Conservation (phyloP, 2,888 invertebrate species). For the Macaria notata region DNA sequence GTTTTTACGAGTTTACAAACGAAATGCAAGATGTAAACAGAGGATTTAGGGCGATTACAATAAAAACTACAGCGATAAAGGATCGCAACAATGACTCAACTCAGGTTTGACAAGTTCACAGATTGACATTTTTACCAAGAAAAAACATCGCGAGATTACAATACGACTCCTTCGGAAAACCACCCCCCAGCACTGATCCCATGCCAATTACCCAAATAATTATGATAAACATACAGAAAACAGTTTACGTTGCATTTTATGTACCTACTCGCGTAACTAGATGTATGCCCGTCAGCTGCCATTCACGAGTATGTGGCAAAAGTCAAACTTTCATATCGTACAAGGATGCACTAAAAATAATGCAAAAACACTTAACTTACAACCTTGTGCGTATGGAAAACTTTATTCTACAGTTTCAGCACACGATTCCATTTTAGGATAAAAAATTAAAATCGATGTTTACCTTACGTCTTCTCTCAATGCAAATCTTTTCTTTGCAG, state of each 20-base stretch:
- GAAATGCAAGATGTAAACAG: slow-evolving; percentile 45
- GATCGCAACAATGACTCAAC: slow-evolving; percentile 79
- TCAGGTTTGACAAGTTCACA: slow-evolving; percentile 78
- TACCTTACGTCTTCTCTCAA: slow-evolving; percentile 81
- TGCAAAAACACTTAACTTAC: slow-evolving; percentile 68
- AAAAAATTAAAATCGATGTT: slow-evolving; percentile 82
- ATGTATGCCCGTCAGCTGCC: slow-evolving; percentile 80
- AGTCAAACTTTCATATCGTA: slow-evolving; percentile 82
- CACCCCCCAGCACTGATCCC: slow-evolving; percentile 43
- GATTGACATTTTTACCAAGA: slow-evolving; percentile 75
- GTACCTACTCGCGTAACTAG: slow-evolving; percentile 71
- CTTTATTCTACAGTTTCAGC: slow-evolving; percentile 51
- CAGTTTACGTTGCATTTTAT: slow-evolving; percentile 65
- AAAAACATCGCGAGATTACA: slow-evolving; percentile 67
- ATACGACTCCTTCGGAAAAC: slow-evolving; percentile 54
- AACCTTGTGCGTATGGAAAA: slow-evolving; percentile 47
- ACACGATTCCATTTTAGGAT: slow-evolving; percentile 64
- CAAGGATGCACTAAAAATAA: slow-evolving; percentile 82
- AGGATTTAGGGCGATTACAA: slow-evolving; percentile 48
- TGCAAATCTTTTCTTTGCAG: slow-evolving; percentile 81
- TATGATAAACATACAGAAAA: slow-evolving; percentile 51
- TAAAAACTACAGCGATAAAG: slow-evolving; percentile 51
- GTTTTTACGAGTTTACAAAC: slow-evolving; percentile 1
- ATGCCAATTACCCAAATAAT: slow-evolving; percentile 50
- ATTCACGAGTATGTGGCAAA: slow-evolving; percentile 83